Evolutionary conservation across 1,140 invertebrate species (phyloP).

Genomic region (Ooceraea biroi): DNA sequence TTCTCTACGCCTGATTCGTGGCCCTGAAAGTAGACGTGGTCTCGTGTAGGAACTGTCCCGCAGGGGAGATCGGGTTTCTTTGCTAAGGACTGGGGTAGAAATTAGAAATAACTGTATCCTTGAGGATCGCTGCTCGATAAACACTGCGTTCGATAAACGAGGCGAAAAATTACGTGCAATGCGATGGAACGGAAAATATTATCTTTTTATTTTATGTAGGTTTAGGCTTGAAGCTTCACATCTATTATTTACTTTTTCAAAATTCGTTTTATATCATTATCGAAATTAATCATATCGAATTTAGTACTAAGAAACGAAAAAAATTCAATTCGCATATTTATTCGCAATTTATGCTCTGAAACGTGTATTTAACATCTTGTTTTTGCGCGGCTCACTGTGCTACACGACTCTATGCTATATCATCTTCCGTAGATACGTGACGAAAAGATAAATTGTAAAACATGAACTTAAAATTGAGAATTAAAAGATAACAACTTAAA

Average conservation of each 20-base stretch:
- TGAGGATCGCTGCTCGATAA: conserved; percentile 21
- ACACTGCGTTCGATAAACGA: neutral
- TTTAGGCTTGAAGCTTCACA: neutral
- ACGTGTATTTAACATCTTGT: no score
- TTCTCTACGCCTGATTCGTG: neutral
- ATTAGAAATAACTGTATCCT: conserved; percentile 48
- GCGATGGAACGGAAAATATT: neutral
- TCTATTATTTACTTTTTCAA: neutral
- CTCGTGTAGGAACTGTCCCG: conserved; percentile 50
- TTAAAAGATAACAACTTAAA: neutral
- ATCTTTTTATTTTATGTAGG: neutral
- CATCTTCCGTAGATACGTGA: no score
- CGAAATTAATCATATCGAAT: no score
- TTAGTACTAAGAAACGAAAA: no score
- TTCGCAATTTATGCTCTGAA: no score
- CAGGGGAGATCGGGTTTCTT: conserved; percentile 60
- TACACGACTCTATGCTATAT: no score
- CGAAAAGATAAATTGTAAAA: neutral
- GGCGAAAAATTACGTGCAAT: neutral
- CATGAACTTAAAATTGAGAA: neutral
- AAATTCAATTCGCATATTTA: no score
- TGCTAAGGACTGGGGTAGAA: conserved; percentile 31
- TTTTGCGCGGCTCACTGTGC: no score
- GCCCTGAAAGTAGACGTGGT: conserved; percentile 55
- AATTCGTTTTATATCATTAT: no score